A percentile compares a stretch with the other conserved stretches of the same genome.
These are phyloP conservation scores for Halisarca cf. caerulea DNA, from an alignment of 37 sponge, comb jelly and placozoan species.

Conservation along the genomic window DNA sequence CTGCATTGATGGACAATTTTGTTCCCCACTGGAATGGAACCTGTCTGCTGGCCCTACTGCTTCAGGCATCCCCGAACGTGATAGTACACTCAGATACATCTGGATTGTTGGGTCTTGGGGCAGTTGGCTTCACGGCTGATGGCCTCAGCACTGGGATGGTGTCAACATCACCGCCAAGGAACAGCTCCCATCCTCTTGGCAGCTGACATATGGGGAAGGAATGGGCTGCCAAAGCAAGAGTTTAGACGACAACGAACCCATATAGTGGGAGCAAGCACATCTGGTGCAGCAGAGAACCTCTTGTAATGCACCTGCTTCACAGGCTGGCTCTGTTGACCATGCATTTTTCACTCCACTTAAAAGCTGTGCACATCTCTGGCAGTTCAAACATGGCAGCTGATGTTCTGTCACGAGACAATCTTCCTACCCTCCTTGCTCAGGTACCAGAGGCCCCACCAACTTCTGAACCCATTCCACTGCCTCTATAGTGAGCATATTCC, in stretches of 20 bases:
- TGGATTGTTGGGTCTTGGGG: neutral
- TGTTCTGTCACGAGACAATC: neutral
- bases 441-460: neutral
- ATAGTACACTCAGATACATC: constrained; percentile 9
- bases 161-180: neutral
- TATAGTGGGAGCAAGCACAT: neutral
- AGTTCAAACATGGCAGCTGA: neutral
- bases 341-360: neutral
- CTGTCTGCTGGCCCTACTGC: neutral
- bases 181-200: neutral
- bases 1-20: constrained; percentile 23
- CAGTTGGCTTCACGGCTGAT: neutral
- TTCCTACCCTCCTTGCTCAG: neutral
- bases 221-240: neutral
- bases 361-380: neutral
- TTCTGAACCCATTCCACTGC: neutral
- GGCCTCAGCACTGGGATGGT: neutral
- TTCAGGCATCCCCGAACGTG: neutral
- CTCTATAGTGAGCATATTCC: neutral
- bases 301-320: neutral
- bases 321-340: neutral
- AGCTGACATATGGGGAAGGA: neutral
- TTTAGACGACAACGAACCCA: neutral
- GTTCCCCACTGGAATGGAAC: constrained; percentile 14
- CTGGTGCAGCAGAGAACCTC: neutral